Evolutionary conservation across 2,888 invertebrate species (phyloP), one percentile per base, ranked within the genome.

Genomic region (Nomada flava): DNA sequence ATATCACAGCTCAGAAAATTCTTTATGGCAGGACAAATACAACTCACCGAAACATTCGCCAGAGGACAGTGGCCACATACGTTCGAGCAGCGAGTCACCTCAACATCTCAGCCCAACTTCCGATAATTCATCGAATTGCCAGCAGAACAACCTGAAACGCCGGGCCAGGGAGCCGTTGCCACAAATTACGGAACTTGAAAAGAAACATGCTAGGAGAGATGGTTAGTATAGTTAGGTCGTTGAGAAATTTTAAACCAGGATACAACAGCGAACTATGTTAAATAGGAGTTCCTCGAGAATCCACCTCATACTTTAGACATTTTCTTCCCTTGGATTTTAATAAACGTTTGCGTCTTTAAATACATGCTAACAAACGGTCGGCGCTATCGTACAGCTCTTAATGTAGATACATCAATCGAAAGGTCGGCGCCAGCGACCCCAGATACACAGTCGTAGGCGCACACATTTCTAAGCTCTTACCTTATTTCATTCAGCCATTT

Each of bases 21-120:
- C 90, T 53, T 83, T 92, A 73, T 93, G 93, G 93, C 91, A 92
- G 73, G 92, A 92, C 26, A 93, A 93, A 71, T 89, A 90, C n/a
- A 88, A 90, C 18, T 89, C 90, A 53, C 76, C 89, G 44, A 91
- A 91, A 79, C 85, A 87, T 81, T 90, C 90, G 18, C 87, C 90
- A 13, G 88, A 88, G 60, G 86, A 83, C 71, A 69, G 74, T 70
- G 77, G 63, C n/a, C 85, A 82, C 53, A 81, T 89, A 36, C 89
- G 85, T 44, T 87, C 90, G 20, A 90, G 82, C 72, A 86, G 85
- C 68, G 89, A 79, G 53, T 88, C 90, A 23, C 89, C 89, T n/a
- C 86, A 86, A 52, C 87, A 84, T 50, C 76, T 87, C 26, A 86
- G 89, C 55, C 63, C 86, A 42, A 70, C 83, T 50, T 67, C 83